phyloP scores from a whole-genome alignment of 2,113 vertebrate genomes.

The Calcarius ornatus region DNA sequence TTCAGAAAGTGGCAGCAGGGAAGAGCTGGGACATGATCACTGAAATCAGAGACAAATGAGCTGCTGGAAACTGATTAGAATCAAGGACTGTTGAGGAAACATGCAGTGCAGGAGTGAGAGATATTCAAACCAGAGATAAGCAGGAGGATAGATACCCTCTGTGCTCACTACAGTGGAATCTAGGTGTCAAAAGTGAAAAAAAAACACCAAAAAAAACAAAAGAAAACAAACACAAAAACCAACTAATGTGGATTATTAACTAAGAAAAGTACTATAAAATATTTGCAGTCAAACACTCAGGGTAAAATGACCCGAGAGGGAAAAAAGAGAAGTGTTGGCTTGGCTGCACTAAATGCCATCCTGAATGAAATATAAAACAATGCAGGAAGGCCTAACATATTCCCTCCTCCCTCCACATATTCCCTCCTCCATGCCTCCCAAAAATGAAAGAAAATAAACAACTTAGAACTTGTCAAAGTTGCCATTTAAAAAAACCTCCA shows the following conservation, averaged over 20 bases:
- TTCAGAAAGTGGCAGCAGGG: background rate
- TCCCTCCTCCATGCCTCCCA: background rate
- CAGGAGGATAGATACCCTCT: fast-evolving
- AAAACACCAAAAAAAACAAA: background rate
- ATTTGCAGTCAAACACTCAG: background rate
- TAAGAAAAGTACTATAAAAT: background rate
- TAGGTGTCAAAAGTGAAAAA: background rate
- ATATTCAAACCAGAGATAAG: background rate
- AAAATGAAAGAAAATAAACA: background rate
- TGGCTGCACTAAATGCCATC: background rate
- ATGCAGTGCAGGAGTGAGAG: background rate
- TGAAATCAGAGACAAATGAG: background rate
- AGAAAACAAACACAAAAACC: background rate
- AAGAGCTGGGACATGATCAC: background rate
- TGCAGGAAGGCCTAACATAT: background rate
- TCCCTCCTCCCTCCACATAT: background rate
- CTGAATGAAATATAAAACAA: background rate
- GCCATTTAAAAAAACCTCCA: background rate
- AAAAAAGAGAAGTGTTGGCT: background rate
- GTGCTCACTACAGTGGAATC: background rate
- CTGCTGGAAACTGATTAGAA: background rate
- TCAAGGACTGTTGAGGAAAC: background rate
- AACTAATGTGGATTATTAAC: background rate
- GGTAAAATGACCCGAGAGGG: background rate
- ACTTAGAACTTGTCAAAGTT: background rate